Evolutionary conservation across 2,113 vertebrate species (phyloP), one percentile per base, ranked within the genome.

Genomic region (Mastomys natalensis): DNA sequence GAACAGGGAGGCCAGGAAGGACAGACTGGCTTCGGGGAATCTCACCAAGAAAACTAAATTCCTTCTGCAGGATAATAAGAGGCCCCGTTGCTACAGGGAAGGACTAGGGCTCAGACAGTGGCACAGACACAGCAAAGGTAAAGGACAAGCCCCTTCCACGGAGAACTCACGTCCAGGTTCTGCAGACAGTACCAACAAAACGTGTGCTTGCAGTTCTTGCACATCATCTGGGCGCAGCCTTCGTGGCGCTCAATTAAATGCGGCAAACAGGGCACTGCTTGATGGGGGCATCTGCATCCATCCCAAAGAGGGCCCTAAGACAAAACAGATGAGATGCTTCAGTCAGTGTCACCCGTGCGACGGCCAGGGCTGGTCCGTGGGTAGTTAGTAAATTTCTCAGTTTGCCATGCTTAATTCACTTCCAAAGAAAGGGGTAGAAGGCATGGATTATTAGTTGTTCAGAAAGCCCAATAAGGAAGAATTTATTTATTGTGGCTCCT

Each of bases 141-240:
- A 0, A 4, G 0, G 1, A 34, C 7, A 22, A 22, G 0, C 0
- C 53, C n/a, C 85, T 60, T 29, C 31, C 26, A 1, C 6, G 37
- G 12, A 85, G 53, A 9, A 99, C 99, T 99, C 97, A 99, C 99
- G 22, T 99, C 99, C 98, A 99, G 97, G 91, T 99, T 99, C 98
- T 99, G 99, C 85, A 99, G 99, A 85, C 99, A 99, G 98, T 99
- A 99, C 99, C 99, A 99, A 98, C 99, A 99, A 98, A 99, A 99
- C 0, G 99, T 99, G 98, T 99, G 99, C 93, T 99, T 99, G 99
- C 99, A 99, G 98, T 99, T 99, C 98, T 99, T 99, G 88, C 99
- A 99, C 98, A 99, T 99, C 99, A 99, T 99, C 98, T 99, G 99
- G 48, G 99, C 99, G 19, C 99, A 99, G 97, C 99, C 99, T 97